These are phyloP conservation scores for Solen grandis DNA, from an alignment of 1,140 invertebrate species.

Conservation along the genomic window DNA sequence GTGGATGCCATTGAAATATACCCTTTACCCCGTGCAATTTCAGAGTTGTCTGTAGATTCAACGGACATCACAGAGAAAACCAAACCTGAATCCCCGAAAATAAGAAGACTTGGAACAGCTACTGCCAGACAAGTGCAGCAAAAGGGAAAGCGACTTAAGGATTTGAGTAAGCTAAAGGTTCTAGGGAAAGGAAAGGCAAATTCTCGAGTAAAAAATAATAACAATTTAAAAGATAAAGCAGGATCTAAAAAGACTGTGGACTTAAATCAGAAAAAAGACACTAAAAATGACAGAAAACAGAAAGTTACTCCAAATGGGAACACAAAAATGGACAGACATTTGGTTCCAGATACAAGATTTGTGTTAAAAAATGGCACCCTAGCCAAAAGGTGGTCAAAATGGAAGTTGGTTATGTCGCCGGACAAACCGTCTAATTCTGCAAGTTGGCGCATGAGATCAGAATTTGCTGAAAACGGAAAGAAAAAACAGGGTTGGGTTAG, in stretches of 20 bases:
- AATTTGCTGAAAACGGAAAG: no score
- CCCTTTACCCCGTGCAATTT: no score
- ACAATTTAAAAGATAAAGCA: background rate
- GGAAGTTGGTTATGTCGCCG: conserved; percentile 47
- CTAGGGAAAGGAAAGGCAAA: background rate
- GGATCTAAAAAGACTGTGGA: background rate
- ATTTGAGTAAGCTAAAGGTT: background rate
- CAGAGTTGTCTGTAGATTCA: background rate
- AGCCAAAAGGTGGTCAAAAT: conserved; percentile 48
- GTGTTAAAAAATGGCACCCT: conserved; percentile 42
- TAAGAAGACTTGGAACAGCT: background rate
- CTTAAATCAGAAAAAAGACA: no score
- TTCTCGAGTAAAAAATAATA: background rate
- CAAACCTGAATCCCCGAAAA: background rate
- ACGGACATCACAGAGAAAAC: background rate
- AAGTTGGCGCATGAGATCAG: background rate
- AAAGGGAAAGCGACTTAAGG: conserved; percentile 40
- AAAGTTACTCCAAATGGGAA: background rate
- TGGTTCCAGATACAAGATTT: conserved; percentile 58
- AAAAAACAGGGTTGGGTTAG: conserved; percentile 37
- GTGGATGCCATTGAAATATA: no score
- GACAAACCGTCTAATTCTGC: background rate
- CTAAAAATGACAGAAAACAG: background rate
- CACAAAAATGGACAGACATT: conserved; percentile 17
- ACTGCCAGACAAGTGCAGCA: no score